Evolutionary conservation across 2,113 vertebrate genomes (phyloP).

Genomic region (Oenanthe melanoleuca): DNA sequence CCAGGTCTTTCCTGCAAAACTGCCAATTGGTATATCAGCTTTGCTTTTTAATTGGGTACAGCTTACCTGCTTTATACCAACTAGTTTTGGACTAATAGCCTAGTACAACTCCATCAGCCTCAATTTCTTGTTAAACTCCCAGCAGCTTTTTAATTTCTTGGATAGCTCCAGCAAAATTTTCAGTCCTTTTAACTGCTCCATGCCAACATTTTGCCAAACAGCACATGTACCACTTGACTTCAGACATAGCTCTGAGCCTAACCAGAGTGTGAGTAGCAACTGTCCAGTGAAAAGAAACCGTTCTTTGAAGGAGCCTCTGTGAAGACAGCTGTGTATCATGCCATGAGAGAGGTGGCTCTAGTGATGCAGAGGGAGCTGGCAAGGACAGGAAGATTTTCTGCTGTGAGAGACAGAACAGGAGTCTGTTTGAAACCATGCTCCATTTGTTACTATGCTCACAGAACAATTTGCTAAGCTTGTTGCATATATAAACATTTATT

Average conservation of each 20-base stretch:
- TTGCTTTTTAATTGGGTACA: not conserved
- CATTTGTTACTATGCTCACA: not conserved
- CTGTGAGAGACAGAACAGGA: not conserved
- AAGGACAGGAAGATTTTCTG: not conserved
- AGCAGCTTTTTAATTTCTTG: not conserved
- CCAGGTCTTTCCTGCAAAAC: not conserved
- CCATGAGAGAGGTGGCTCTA: not conserved
- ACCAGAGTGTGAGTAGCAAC: not conserved
- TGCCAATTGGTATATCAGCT: not conserved
- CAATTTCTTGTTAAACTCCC: not conserved
- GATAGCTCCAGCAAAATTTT: not conserved
- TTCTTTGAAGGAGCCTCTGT: not conserved
- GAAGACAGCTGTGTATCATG: rapidly evolving
- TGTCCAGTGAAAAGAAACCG: not conserved
- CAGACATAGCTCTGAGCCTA: not conserved
- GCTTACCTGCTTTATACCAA: not conserved
- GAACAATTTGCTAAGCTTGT: not conserved
- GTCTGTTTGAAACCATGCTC: not conserved
- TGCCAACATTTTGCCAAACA: not conserved
- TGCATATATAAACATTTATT: not conserved
- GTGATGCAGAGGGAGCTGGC: not conserved
- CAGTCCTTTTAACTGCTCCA: not conserved
- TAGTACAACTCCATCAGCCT: not conserved
- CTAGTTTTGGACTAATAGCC: not conserved
- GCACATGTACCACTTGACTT: not conserved